Base-by-base conservation (phyloP, 2,113 vertebrate genomes). In the Vicugna pacos region DNA sequence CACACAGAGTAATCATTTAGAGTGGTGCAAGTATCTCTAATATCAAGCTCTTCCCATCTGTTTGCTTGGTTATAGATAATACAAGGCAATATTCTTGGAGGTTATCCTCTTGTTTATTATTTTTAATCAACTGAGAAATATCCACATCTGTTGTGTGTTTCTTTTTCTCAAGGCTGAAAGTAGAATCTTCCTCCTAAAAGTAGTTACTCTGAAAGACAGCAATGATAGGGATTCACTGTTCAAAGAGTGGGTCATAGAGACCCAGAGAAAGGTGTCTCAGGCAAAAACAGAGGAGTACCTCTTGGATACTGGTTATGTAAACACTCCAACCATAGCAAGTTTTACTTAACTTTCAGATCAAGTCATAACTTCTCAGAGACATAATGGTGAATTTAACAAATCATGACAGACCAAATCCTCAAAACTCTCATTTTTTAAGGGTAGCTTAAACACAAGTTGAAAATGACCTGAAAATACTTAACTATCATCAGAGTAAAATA, bases 391-490 rank as follows among this genome's bases (percentile, higher is more conserved):
- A 93, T 93, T 93, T 93, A 93, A 79, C 50, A 88, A 94, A 54
- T 89, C 54, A 54, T 84, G 46, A 90, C 58, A 82, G n/a, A 88
- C 50, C 35, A 80, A 84, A 92, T 87, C n/a, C 22, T 96, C 20
- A 93, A 81, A 96, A 52, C 24, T 93, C 62, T 96, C 73, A 64
- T 69, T 95, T 73, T 88, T 94, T 94, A 92, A 86, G 19, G 3
- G n/a, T 87, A 89, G 42, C 90, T 92, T 97, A 96, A 97, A 96
- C 30, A 72, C 17, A 94, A 56, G n/a, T 95, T 94, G 91, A 76
- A 76, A 92, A 87, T 50, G 64, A 90, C 62, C 67, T 97, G n/a
- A 96, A 94, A 90, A 92, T 87, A 35, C 42, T 93, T 95, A 92
- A 86, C 92, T 88, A 19, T 80, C 83, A 87, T 22, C 17, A 30